Base-by-base conservation (phyloP, 1,140 invertebrate genomes). In the Tetramorium simillimum region DNA sequence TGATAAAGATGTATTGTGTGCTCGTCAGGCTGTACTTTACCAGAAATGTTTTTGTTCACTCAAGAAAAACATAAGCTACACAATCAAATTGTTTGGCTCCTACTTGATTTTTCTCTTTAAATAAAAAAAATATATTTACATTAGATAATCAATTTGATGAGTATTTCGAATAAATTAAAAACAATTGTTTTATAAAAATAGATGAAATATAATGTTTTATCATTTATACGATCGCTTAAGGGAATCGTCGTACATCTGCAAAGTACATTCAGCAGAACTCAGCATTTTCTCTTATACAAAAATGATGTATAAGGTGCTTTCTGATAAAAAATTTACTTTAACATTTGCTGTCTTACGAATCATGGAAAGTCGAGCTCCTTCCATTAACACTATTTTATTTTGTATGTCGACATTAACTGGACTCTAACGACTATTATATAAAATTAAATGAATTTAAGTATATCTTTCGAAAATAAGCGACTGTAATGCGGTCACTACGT, bases 381-480 rank as follows among this genome's bases (percentile, higher is more conserved):
- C 43, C 60, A 67, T 53, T 81, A 80, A 24, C 63, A 56, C 1
- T 69, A 63, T 81, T 69, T 80, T 53, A 69, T 67, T 80, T 9
- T 43, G 63, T 21, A 70, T 16, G 49, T 53, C 62, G 28, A 51
- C 28, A 24, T 7, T 53, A 81, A 70, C 1, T 6, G 12, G 5
- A 7, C n/a, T 69, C 21, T 51, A 37, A 81, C 33, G n/a, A 14
- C 37, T 24, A 10, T 81, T 56, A 69, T 3, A 53, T 80, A 69
- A 69, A 81, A 81, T 46, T 12, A 81, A 53, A 81, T 3, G 21
- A 70, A 70, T 80, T 80, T 40, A 18, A 56, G 21, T 40, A 56
- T 21, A 40, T 12, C 14, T 40, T 21, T 80, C 18, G 9, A 40
- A 80, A 81, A 81, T 81, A 51, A 7, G 0, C 14, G 9, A 40